Evolutionary conservation across 2,797 vertebrate species (phyloP), one percentile per base, ranked within the genome.

Genomic region (Avahi laniger): DNA sequence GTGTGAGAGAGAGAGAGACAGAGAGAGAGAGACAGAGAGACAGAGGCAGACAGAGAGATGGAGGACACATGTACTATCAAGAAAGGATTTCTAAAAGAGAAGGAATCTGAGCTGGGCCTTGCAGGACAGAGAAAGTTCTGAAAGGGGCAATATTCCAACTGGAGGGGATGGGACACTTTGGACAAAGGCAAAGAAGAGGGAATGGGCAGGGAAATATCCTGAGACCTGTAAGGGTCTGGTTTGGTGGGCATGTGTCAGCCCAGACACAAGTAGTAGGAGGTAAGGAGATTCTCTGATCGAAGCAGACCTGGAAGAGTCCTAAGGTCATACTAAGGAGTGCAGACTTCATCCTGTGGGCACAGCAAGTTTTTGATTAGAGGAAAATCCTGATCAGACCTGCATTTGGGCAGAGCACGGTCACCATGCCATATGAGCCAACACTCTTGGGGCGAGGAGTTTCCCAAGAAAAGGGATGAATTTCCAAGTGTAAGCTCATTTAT

Each of bases 81-180:
- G 43, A 75, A 72, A 46, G 18, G 26, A 30, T 94, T 86, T 90
- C 57, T 89, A 33, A 82, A 82, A 70, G 69, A 75, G 43, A 59
- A 57, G 18, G 15, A 70, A 79, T 48, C 67, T 70, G 46, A 63
- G 82, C 59, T 59, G 50, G n/a, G n/a, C 24, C 38, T 26, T 24
- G 15, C n/a, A 70, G 70, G 63, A 95, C 7, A 76, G 26, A 89
- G 52, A 69, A 70, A 75, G 5, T 41, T 75, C 57, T 52, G n/a
- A n/a, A 70, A 90, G 69, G 24, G n/a, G 7, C 1, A 20, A 2
- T 17, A 41, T 30, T 84, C 30, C 35, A 11, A 2, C 3, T 0
- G 18, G n/a, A 79, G 61, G 59, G 28, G 54, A 57, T 43, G 14
- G 70, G 63, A 33, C 28, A 24, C 57, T 70, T 6, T 38, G 67